Evolutionary conservation across 2,797 vertebrate species (phyloP).

Genomic region (Pangasius mekongensis): DNA sequence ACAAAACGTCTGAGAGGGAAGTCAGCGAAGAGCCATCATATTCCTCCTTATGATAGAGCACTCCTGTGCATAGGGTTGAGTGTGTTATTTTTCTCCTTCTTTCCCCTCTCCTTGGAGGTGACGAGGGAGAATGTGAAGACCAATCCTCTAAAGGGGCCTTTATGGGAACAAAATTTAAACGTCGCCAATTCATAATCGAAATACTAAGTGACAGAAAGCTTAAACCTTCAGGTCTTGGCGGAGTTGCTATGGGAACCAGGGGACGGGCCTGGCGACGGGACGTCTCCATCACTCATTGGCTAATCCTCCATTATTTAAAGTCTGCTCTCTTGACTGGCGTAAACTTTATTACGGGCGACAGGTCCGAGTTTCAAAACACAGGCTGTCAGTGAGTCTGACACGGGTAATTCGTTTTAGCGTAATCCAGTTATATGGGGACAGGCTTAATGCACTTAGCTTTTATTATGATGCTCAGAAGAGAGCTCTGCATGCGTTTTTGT

Average conservation of each 20-base stretch:
- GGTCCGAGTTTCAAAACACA: conserved; percentile 69
- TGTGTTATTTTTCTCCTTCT: conserved; percentile 61
- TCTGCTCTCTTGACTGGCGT: conserved; percentile 68
- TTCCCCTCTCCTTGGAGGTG: conserved; percentile 62
- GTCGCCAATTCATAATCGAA: conserved; percentile 70
- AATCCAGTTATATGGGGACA: conserved; percentile 69
- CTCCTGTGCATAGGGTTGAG: conserved; percentile 47
- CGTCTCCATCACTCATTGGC: conserved; percentile 66
- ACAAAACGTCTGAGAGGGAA: conserved; percentile 61
- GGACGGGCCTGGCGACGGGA: conserved; percentile 59
- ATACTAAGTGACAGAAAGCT: conserved; percentile 71
- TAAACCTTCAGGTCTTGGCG: conserved; percentile 58
- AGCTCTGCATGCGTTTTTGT: conserved; percentile 54
- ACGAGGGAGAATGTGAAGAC: conserved; percentile 55
- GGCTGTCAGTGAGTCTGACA: conserved; percentile 61
- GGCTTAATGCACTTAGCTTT: conserved; percentile 68
- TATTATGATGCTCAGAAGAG: conserved; percentile 62
- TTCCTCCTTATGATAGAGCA: conserved; percentile 48
- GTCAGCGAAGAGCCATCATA: conserved; percentile 58
- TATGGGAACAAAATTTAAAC: conserved; percentile 70
- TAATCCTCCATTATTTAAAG: conserved; percentile 70
- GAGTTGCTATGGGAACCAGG: conserved; percentile 68
- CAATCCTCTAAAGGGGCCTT: conserved; percentile 63
- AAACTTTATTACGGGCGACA: conserved; percentile 65
- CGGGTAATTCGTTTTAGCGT: conserved; percentile 70